Evolutionary conservation across 2,888 invertebrate species (phyloP), one percentile per base, ranked within the genome.

Genomic region (Andrena fulva): DNA sequence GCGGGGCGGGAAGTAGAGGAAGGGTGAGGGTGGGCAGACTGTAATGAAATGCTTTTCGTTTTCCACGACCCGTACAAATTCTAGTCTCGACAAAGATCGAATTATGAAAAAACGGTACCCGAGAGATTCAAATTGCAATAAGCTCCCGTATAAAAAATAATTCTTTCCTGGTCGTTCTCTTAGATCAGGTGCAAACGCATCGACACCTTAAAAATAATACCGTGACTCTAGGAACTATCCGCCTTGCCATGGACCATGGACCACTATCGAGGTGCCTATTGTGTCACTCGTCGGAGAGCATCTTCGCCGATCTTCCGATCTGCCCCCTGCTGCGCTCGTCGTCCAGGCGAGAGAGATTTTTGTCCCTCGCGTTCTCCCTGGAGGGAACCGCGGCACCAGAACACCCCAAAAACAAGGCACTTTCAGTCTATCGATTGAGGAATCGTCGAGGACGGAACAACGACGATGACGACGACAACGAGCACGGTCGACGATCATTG

Each of bases 161-260:
- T 73, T 83, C 73, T 87, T 76, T 71, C 84, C 77, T 68, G 80
- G 85, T 77, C 81, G 82, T 77, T 75, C 77, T 84, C 82, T 73
- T 73, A 60, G 82, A 88, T 89, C 87, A 82, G 82, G 82, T 87
- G 89, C 77, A 91, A 92, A 92, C 91, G 91, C 92, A 88, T 91
- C 91, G 92, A 91, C 91, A 87, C 89, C 92, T 93, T 91, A 93
- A 91, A 92, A 90, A 91, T 93, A 93, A 93, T 93, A 93, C 93
- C 92, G 91, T 91, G 92, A 91, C 92, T 90, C 92, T 93, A 93
- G 92, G 93, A 93, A 93, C 93, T 93, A 92, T 92, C 87, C 91
- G 91, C 91, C 88, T 91, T 89, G 88, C 87, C 85, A 68, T 89
- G 87, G 79, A 87, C 79, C 85, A 76, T 87, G 88, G 82, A 87